Base-by-base conservation (phyloP, 1,140 invertebrate genomes). In the Chrysomallon squamiferum region DNA sequence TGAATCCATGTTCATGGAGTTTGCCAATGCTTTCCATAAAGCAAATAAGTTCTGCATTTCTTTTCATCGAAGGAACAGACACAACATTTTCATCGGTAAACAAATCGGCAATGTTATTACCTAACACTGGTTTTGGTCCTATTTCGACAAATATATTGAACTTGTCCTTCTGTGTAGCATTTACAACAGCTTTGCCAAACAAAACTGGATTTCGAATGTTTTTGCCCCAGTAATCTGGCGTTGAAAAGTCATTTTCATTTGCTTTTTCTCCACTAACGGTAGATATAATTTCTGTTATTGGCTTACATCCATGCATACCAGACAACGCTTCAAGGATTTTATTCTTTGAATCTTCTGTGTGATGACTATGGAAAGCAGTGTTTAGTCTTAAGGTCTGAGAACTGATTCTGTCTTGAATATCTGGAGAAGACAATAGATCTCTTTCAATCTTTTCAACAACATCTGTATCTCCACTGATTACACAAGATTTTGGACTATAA, bases 301-400 rank as follows among this genome's bases (percentile, higher is more conserved):
- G 72, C 11, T 35, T 11, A 0, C 30, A 32, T 2, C 65, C 50
- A 0, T n/a, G 27, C 7, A 75, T 45, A 22, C 58, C 62, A 5
- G 30, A 0, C 0, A 75, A 50, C 20, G 29, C n/a, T 25, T 66
- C 41, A 27, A 54, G 49, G n/a, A 76, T 54, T 22, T 61, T 29
- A 27, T 29, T 33, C 11, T 64, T 71, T 15, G 64, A 68, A 29
- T 58, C 11, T 6, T 72, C 41, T 15, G 69, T 75, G 33, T 72
- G 65, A 20, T 69, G 66, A 61, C 71, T 73, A 29, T 77, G 73
- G 58, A 76, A 80, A 1, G 78, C 78, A 61, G 71, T 72, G 27
- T 67, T 50, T 7, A 78, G 74, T 15, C 52, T 35, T 1, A 73
- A 60, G 5, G 64, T 62, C 13, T 63, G 35, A 56, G 71, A 18